phyloP scores from a whole-genome alignment of 2,113 vertebrate genomes.

The Sciurus niger region DNA sequence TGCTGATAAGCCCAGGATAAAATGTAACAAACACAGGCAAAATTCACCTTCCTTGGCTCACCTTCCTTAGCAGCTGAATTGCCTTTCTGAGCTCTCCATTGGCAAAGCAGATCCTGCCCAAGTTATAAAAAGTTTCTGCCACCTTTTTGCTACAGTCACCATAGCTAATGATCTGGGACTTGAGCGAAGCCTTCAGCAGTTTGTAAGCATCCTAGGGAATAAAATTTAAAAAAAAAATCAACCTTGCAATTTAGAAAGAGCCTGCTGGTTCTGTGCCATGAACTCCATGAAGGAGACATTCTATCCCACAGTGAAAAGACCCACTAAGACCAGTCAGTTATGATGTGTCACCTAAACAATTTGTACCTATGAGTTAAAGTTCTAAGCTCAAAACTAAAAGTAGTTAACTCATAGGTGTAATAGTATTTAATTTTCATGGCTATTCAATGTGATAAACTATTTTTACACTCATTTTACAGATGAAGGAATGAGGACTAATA shows the following conservation, averaged over 20 bases:
- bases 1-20: background rate
- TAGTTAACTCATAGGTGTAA: background rate
- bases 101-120: slow-evolving; percentile 82
- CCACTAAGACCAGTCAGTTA: background rate
- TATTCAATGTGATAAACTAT: background rate
- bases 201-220: slow-evolving; percentile 81
- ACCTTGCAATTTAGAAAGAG: background rate
- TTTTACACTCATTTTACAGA: background rate
- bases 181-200: slow-evolving; percentile 75
- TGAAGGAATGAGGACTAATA: background rate
- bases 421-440: background rate
- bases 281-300: background rate
- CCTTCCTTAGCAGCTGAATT: slow-evolving; percentile 81
- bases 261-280: background rate
- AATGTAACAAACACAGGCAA: background rate
- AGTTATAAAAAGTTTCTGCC: slow-evolving; percentile 80
- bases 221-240: slow-evolving; percentile 6
- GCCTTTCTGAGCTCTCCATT: slow-evolving; percentile 79
- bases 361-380: background rate
- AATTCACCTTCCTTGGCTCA: slow-evolving; percentile 74
- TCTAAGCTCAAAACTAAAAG: background rate
- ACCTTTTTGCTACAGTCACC: slow-evolving; percentile 76
- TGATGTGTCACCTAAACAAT: background rate
- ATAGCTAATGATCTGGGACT: slow-evolving; percentile 62
- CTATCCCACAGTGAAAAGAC: background rate